Evolutionary conservation across 2,888 invertebrate genomes (phyloP).

Genomic region (Myopa testacea): DNA sequence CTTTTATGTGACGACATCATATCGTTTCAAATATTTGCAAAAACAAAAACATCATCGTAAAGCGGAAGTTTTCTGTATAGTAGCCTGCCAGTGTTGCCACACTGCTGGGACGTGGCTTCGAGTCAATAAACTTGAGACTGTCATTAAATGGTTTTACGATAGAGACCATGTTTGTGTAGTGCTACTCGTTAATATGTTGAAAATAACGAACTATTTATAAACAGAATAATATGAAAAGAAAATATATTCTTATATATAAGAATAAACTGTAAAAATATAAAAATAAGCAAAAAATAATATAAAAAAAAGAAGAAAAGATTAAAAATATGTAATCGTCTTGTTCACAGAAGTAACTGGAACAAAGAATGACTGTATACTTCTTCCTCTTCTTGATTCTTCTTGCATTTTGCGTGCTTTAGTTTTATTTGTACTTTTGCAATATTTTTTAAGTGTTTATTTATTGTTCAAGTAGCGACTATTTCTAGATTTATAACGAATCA

Average conservation of each 20-base stretch:
- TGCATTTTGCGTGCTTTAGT: neutral
- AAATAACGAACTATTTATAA: neutral
- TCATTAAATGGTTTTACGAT: conserved; percentile 16
- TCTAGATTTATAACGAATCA: too few relatives aligned
- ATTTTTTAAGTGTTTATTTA: neutral
- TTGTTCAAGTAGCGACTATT: neutral
- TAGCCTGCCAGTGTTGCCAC: neutral
- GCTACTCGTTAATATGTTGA: neutral
- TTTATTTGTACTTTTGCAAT: neutral
- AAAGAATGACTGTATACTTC: conserved; percentile 8
- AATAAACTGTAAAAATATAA: neutral
- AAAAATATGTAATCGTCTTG: too few relatives aligned
- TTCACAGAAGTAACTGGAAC: neutral
- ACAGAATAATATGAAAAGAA: neutral
- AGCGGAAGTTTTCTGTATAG: conserved; percentile 10
- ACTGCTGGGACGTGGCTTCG: conserved; percentile 12
- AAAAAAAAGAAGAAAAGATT: neutral
- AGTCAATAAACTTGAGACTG: conserved; percentile 33
- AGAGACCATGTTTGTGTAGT: conserved; percentile 4
- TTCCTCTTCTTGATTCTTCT: neutral
- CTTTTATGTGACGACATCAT: neutral
- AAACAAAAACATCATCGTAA: neutral
- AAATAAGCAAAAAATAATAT: neutral
- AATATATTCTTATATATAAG: neutral
- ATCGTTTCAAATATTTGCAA: neutral